A percentile compares a stretch with the other conserved stretches of the same genome.
Conservation (phyloP, 2,888 invertebrate species). For the Chrysina gloriosa region DNA sequence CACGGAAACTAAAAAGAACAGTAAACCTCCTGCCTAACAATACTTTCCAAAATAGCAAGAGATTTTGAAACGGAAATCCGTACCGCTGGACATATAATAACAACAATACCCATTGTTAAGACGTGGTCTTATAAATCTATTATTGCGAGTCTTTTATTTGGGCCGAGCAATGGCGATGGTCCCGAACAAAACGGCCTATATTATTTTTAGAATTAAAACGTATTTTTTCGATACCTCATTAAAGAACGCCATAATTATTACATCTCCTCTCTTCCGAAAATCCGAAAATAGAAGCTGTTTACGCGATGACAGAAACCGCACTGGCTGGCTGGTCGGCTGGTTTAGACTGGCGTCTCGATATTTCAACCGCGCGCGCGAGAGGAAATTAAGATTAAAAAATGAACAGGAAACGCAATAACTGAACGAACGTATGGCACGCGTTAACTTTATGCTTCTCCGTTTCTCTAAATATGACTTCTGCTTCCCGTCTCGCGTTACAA, state of each 20-base stretch:
- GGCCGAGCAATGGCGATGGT: not conserved
- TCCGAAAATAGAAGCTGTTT: constrained; percentile 23
- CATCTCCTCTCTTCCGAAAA: constrained; percentile 22
- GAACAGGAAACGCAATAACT: constrained; percentile 24
- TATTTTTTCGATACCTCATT: constrained; percentile 5
- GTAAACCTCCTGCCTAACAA: too few relatives aligned
- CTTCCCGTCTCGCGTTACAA: constrained; percentile 17
- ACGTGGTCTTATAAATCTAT: too few relatives aligned
- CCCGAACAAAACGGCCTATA: not conserved
- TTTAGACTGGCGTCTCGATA: not conserved
- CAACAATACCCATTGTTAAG: too few relatives aligned
- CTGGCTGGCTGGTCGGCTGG: not conserved
- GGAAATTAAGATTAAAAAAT: constrained; percentile 17
- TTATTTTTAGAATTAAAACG: constrained; percentile 1
- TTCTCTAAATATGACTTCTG: constrained; percentile 24
- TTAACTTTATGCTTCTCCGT: not conserved
- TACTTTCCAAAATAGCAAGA: too few relatives aligned
- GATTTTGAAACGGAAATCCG: too few relatives aligned
- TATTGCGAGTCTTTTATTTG: too few relatives aligned
- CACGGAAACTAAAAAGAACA: too few relatives aligned
- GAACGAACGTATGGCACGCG: constrained; percentile 3
- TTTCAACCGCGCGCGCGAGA: not conserved
- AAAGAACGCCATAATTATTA: constrained; percentile 1
- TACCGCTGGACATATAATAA: too few relatives aligned
- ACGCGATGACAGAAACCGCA: constrained; percentile 18